Conservation (phyloP, 2,113 vertebrate genomes). For the Tamias sibiricus region DNA sequence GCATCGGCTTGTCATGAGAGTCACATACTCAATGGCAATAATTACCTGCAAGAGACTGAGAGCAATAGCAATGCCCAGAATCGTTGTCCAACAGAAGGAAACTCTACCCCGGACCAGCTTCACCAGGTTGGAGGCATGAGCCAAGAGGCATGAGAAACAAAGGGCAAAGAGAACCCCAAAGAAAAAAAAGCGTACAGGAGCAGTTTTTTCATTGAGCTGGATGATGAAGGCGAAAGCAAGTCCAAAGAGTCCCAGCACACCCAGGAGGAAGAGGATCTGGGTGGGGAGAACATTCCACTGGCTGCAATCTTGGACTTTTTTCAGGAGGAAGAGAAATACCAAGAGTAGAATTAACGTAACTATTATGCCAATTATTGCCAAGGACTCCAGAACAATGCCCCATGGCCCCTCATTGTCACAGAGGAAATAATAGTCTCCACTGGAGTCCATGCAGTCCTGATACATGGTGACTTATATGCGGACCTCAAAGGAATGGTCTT, state of each 20-base stretch:
- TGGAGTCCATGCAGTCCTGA: slow-evolving; percentile 82
- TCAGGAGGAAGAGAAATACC: slow-evolving; percentile 82
- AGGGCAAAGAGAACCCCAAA: slow-evolving; percentile 90
- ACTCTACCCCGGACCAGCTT: slow-evolving; percentile 84
- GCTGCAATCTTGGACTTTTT: slow-evolving; percentile 79
- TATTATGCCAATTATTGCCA: slow-evolving; percentile 88
- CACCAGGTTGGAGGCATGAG: slow-evolving; percentile 84
- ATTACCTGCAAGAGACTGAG: slow-evolving; percentile 89
- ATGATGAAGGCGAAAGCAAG: slow-evolving; percentile 91
- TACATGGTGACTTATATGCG: slow-evolving; percentile 59
- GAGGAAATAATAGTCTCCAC: slow-evolving; percentile 83
- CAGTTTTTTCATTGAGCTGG: slow-evolving; percentile 84
- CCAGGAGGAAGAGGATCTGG: slow-evolving; percentile 87
- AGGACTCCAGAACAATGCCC: slow-evolving; percentile 88
- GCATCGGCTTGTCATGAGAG: slow-evolving; percentile 84
- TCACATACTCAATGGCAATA: slow-evolving; percentile 89
- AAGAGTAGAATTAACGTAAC: slow-evolving; percentile 84
- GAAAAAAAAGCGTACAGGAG: slow-evolving; percentile 89
- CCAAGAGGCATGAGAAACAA: slow-evolving; percentile 90
- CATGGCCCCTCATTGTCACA: slow-evolving; percentile 87
- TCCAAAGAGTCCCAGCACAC: slow-evolving; percentile 89
- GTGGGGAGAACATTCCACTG: slow-evolving; percentile 82
- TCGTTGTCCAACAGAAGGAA: slow-evolving; percentile 84
- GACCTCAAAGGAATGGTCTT: neutral
- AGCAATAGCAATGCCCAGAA: slow-evolving; percentile 82